Conservation (phyloP, 92 coral and sea anemone genomes). For the Porites lobata region DNA sequence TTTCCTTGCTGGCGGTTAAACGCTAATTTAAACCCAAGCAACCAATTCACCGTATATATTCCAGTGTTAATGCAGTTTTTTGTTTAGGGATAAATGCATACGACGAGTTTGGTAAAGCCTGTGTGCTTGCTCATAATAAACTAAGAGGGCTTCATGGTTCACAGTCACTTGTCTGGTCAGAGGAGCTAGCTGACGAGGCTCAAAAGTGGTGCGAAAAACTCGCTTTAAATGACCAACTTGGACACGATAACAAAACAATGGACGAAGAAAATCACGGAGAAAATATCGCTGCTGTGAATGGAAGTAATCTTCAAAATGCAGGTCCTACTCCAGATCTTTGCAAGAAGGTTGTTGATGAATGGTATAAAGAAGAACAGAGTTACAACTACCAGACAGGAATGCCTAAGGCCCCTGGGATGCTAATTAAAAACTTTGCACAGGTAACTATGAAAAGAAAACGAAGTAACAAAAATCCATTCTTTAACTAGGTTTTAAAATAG, state of each 20-base stretch:
- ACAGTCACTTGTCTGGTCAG: slow-evolving; percentile 81
- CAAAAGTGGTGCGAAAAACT: slow-evolving; percentile 85
- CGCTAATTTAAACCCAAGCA: too few relatives aligned
- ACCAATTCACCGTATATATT: too few relatives aligned
- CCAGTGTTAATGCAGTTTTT: too few relatives aligned
- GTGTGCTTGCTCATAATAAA: slow-evolving; percentile 81
- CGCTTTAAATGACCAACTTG: slow-evolving; percentile 64
- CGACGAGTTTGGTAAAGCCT: slow-evolving; percentile 70
- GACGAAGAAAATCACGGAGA: slow-evolving; percentile 79
- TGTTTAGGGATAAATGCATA: slow-evolving; percentile 44
- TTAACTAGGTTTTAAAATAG: too few relatives aligned
- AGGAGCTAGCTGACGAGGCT: slow-evolving; percentile 76
- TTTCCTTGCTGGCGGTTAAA: too few relatives aligned
- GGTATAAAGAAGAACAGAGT: slow-evolving; percentile 79
- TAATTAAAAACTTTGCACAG: slow-evolving; percentile 84
- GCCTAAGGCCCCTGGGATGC: slow-evolving; percentile 58
- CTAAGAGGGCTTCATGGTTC: slow-evolving; percentile 79
- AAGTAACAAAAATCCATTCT: too few relatives aligned
- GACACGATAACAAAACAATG: slow-evolving; percentile 74
- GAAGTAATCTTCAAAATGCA: slow-evolving; percentile 25
- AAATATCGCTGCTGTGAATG: slow-evolving; percentile 81
- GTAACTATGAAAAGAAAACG: slow-evolving; percentile 18
- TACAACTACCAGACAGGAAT: slow-evolving; percentile 75
- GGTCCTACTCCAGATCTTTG: slow-evolving; percentile 55
- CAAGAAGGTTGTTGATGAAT: slow-evolving; percentile 61